Percentiles rank a stretch among this genome's conserved stretches.
Evolutionary conservation across 2,797 vertebrate species (phyloP).

Genomic region (Meda fulgida): DNA sequence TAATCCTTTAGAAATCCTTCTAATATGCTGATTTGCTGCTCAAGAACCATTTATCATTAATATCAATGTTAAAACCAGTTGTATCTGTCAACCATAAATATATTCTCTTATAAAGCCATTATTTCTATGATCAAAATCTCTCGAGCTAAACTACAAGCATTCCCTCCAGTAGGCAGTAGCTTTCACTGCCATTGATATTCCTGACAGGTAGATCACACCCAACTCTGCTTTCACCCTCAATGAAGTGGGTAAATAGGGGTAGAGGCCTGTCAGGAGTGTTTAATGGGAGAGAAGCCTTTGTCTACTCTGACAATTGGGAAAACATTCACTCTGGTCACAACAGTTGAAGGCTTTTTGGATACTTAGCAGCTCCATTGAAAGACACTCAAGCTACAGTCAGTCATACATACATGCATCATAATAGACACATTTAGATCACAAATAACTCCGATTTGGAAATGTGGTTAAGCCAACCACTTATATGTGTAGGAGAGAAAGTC

Average conservation of each 20-base stretch:
- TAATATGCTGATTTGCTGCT: background rate
- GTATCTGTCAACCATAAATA: background rate
- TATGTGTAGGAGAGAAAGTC: background rate
- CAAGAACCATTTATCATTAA: no score
- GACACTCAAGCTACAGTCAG: background rate
- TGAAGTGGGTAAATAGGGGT: constrained; percentile 21
- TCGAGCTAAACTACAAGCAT: background rate
- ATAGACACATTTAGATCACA: constrained; percentile 30
- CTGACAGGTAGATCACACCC: background rate
- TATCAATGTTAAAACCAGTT: no score
- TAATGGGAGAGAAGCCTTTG: constrained; percentile 54
- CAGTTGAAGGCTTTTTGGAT: constrained; percentile 11
- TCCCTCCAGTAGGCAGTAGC: background rate
- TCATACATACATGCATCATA: no score
- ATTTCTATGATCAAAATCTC: background rate
- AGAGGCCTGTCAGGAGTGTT: constrained; percentile 37
- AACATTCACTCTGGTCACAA: constrained; percentile 42
- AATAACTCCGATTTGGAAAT: constrained; percentile 17
- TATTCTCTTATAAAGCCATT: background rate
- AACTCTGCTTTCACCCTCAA: constrained; percentile 8
- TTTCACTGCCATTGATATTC: constrained; percentile 3
- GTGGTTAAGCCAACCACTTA: background rate
- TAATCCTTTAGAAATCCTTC: background rate
- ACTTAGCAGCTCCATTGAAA: constrained; percentile 28
- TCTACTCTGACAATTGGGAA: constrained; percentile 39